Conservation (phyloP, 2,888 invertebrate species). For the Ethmia dodecea region DNA sequence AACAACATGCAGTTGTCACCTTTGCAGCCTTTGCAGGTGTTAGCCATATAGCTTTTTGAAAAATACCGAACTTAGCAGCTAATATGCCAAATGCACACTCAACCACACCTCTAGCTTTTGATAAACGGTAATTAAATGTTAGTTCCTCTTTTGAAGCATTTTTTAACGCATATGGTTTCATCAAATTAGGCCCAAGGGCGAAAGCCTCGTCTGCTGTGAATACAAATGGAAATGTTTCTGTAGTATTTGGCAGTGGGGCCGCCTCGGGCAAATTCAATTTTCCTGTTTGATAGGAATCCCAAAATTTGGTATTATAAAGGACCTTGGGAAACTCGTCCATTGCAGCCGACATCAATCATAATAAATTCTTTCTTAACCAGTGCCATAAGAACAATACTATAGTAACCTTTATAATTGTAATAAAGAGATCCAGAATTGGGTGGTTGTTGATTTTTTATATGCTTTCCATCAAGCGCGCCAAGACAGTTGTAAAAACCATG, state of each 20-base stretch:
- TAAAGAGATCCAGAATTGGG: conserved; percentile 18
- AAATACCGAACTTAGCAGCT: no score
- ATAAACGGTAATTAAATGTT: conserved; percentile 15
- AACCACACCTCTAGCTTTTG: conserved; percentile 11
- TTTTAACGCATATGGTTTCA: conserved; percentile 12
- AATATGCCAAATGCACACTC: conserved; percentile 18
- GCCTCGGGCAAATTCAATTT: conserved; percentile 7
- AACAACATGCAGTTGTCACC: no score
- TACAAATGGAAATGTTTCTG: conserved; percentile 7
- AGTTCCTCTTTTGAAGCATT: conserved; percentile 9
- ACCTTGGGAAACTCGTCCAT: conserved; percentile 24
- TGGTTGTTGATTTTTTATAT: conserved; percentile 19
- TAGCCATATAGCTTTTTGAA: no score
- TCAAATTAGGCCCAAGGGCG: conserved; percentile 13
- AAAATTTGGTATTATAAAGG: conserved; percentile 20
- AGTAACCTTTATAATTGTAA: conserved; percentile 22
- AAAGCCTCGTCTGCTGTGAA: conserved; percentile 18
- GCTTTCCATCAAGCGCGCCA: conserved; percentile 22
- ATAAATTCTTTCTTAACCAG: conserved; percentile 23
- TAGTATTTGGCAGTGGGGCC: conserved; percentile 11
- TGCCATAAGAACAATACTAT: conserved; percentile 16
- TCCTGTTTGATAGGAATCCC: conserved; percentile 17
- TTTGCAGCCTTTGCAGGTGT: no score
- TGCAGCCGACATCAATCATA: conserved; percentile 20
- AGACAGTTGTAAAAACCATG: conserved; percentile 24